A percentile compares a stretch with the other conserved stretches of the same genome.
phyloP scores from a whole-genome alignment of 2,113 vertebrate species.

The Phocoena phocoena region DNA sequence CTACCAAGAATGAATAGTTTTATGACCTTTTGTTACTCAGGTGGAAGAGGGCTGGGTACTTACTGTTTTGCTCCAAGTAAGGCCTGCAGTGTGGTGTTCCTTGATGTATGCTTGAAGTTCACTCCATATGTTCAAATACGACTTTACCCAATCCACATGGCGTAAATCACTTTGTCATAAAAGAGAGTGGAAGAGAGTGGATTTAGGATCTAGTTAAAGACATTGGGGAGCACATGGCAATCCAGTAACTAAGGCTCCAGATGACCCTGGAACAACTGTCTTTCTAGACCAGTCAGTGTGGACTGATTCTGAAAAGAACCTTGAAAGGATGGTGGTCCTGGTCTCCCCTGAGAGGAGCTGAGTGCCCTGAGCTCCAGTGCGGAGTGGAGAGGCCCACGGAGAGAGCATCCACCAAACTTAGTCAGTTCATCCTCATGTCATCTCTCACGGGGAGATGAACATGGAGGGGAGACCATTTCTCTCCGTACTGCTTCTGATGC shows the following conservation, averaged over 20 bases:
- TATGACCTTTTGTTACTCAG: not conserved
- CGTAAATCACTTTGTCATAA: slow-evolving; percentile 87
- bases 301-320: not conserved
- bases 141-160: slow-evolving; percentile 97
- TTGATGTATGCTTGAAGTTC: slow-evolving; percentile 96
- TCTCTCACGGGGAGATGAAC: fast-evolving
- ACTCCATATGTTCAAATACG: slow-evolving; percentile 95
- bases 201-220: not conserved
- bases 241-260: not conserved
- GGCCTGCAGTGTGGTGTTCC: slow-evolving; percentile 94
- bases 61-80: slow-evolving; percentile 94
- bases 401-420: fast-evolving
- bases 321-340: not conserved
- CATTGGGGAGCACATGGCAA: not conserved
- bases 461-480: not conserved
- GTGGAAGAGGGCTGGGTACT: slow-evolving; percentile 79
- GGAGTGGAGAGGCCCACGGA: not conserved
- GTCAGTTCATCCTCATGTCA: fast-evolving
- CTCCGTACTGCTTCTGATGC: not conserved
- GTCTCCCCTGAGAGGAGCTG: not conserved
- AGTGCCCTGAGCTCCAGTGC: not conserved
- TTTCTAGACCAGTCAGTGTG: not conserved
- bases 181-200: not conserved
- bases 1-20: not conserved
- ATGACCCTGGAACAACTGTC: not conserved